Evolutionary conservation across 2,113 vertebrate species (phyloP), one percentile per base, ranked within the genome.

Genomic region (Pterophyllum scalare): DNA sequence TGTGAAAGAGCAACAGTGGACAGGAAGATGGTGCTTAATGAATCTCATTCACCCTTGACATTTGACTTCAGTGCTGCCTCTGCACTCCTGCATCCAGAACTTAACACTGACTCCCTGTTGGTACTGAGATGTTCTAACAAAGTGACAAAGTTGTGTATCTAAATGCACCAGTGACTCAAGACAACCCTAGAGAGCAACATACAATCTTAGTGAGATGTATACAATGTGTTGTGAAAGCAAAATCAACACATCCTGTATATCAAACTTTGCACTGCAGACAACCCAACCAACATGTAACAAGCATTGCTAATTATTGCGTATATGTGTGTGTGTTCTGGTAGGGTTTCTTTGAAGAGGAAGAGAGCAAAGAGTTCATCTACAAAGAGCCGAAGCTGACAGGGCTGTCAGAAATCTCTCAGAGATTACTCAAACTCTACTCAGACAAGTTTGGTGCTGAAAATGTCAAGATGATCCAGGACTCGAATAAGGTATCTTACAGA

Each of bases 261-360:
- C 43, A n/a, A 31, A 62, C 80, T 77, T n/a, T 46, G n/a, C n/a
- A 52, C 52, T 60, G 24, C 76, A 84, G 3, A 67, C 57, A 19
- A 60, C 75, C 19, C 10, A 6, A 40, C 17, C 15, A 17, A 5
- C 6, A 28, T 58, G 28, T 57, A 24, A 31, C 3, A 13, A 49
- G 19, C 38, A 28, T 57, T 52, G n/a, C 22, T 87, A 11, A 78
- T 80, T 11, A 49, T 15, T 81, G 12, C 65, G 6, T 40, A 65
- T 60, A 54, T 80, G 17, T 43, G 11, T 92, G 93, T 90, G 24
- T 93, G 82, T 85, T 81, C 43, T 49, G 12, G 2, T 84, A 99
- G 98, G 97, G 98, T 0, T 99, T 99, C 94, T 99, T 99, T 94
- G 98, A 99, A 88, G 98, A 99, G 81, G 98, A 99, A 86, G 98